Evolutionary conservation across 2,888 invertebrate species (phyloP).

Genomic region (Eupsilia transversa): DNA sequence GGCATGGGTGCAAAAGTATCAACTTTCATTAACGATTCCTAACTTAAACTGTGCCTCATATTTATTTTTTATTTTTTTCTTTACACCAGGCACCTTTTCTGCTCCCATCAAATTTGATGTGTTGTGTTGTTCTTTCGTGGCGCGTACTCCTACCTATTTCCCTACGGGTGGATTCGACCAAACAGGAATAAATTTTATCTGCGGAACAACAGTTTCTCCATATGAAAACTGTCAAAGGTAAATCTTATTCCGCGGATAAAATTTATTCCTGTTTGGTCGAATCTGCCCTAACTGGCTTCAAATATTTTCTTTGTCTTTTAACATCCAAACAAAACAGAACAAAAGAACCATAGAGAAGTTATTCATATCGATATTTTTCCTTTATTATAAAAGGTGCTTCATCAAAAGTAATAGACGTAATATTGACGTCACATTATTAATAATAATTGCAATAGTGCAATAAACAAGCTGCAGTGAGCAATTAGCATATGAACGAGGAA

Average conservation of each 20-base stretch:
- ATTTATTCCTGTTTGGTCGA: too few species aligned
- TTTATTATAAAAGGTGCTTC: slow-evolving; percentile 2
- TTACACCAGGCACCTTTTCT: not conserved
- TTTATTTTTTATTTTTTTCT: not conserved
- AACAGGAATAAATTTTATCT: too few species aligned
- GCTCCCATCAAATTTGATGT: not conserved
- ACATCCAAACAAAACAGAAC: slow-evolving; percentile 12
- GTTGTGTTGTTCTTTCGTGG: too few species aligned
- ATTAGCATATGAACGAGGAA: slow-evolving; percentile 47
- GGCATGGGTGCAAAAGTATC: too few species aligned
- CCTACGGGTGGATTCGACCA: too few species aligned
- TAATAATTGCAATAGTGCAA: slow-evolving; percentile 33
- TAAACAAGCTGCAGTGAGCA: slow-evolving; percentile 33
- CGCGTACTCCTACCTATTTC: too few species aligned
- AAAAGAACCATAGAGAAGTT: slow-evolving; percentile 12
- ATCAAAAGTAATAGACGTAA: slow-evolving; percentile 25
- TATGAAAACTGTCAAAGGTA: too few species aligned
- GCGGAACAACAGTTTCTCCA: too few species aligned
- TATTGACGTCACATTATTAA: slow-evolving; percentile 36
- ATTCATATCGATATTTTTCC: slow-evolving; percentile 11
- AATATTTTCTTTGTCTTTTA: not conserved
- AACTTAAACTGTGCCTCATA: not conserved
- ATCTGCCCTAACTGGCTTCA: too few species aligned
- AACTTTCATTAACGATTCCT: not conserved
- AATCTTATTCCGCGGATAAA: too few species aligned